A percentile compares a stretch with the other conserved stretches of the same genome.
These are phyloP conservation scores for Drosophila paranaensis DNA, from an alignment of 2,888 invertebrate genomes.

Conservation along the genomic window DNA sequence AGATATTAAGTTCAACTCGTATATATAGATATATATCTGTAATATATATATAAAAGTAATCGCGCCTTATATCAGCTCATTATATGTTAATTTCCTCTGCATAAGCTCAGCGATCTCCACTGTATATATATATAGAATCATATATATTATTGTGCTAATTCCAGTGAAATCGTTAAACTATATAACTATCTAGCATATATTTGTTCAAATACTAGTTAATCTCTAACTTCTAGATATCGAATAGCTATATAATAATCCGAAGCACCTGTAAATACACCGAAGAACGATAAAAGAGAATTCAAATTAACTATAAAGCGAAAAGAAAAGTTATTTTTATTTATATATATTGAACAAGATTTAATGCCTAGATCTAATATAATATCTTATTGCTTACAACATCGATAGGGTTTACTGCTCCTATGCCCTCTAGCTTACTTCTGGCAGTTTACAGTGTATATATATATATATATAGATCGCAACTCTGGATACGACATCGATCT, in stretches of 20 bases:
- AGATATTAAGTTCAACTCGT: neutral
- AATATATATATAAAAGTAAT: neutral
- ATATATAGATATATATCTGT: constrained; percentile 4
- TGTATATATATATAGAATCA: neutral
- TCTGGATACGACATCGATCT: neutral
- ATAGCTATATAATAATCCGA: neutral
- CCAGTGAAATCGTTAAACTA: constrained; percentile 11
- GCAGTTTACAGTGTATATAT: neutral
- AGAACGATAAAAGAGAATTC: neutral
- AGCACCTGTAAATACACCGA: neutral
- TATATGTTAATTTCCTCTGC: neutral
- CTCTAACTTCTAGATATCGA: neutral
- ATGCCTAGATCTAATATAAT: neutral
- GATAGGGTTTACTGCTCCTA: neutral
- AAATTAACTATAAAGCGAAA: neutral
- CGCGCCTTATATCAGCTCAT: neutral
- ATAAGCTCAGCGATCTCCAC: neutral
- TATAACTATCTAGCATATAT: neutral
- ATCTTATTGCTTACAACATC: neutral
- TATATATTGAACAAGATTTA: constrained; percentile 4
- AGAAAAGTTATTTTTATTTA: neutral
- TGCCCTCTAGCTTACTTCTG: neutral
- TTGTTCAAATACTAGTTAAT: constrained; percentile 10
- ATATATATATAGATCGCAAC: neutral
- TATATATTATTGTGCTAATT: neutral